Evolutionary conservation across 2,797 vertebrate genomes (phyloP), one percentile per base, ranked within the genome.

Genomic region (Neosalanx taihuensis): DNA sequence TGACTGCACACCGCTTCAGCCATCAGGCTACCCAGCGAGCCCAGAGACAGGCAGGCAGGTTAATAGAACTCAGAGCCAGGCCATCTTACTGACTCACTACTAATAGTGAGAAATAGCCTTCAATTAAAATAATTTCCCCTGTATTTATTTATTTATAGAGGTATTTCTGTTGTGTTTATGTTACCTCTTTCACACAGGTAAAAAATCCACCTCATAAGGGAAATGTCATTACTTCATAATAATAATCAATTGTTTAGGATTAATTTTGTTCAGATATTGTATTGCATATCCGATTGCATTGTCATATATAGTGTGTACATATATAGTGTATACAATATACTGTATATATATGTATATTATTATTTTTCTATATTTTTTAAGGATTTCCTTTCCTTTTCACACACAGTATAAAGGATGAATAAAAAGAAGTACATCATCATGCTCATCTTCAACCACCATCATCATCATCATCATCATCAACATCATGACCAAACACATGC

Each of bases 401-500:
- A 58, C 67, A 57, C 62, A 57, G 33, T 64, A n/a, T 41, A 17
- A 72, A 29, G 62, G 53, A 57, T 65, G 63, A 13, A n/a, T 65
- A 37, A 9, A 56, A 72, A 12, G 20, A 26, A 49, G 33, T 56
- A 6, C 64, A 49, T 60, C 56, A 49, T 60, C 49, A 46, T 30
- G 67, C 30, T 58, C 60, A 58, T 69, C 59, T 35, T 69, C 51
- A 41, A 69, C 61, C 37, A 46, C 66, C 62, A 35, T 31, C 56
- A 26, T 62, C 66, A 67, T 61, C 72, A 33, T 60, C 72, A 37
- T 13, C 26, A 23, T 56, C n/a, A 53, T 46, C 20, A 56, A 37
- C 49, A 35, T 33, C 51, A 20, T 51, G 10, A 29, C 26, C 31
- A 59, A 20, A 18, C 20, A 33, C 64, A 29, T 72, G 61, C 17